Percentiles rank a stretch among this genome's conserved stretches.
These are phyloP conservation scores for Camelus bactrianus DNA, from an alignment of 2,113 vertebrate species.

Conservation along the genomic window DNA sequence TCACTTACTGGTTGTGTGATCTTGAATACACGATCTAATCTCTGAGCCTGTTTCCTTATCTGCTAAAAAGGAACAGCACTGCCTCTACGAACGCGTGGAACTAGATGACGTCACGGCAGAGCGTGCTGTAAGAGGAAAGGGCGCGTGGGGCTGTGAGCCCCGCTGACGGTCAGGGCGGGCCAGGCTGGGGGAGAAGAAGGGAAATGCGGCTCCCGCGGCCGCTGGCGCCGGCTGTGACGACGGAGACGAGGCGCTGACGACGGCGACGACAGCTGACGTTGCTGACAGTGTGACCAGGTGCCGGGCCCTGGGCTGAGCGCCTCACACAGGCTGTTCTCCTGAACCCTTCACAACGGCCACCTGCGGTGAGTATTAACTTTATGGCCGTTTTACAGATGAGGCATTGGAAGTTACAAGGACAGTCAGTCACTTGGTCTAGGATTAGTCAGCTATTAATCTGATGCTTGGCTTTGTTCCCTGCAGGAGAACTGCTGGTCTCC, in stretches of 20 bases:
- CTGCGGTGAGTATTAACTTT: conserved; percentile 13
- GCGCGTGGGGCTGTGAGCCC: not conserved
- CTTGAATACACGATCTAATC: not conserved
- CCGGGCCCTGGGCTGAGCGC: fast-evolving
- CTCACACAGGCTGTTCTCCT: not conserved
- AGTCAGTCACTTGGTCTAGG: not conserved
- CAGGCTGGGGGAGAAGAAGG: not conserved
- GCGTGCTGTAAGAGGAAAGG: not conserved
- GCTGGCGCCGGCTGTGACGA: not conserved
- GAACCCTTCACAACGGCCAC: not conserved
- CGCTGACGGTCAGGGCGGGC: not conserved
- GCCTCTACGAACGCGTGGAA: not conserved
- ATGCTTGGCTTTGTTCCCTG: not conserved
- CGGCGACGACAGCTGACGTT: fast-evolving
- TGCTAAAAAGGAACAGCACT: not conserved
- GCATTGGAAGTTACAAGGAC: conserved; percentile 23
- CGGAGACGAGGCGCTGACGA: no score
- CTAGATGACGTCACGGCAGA: not conserved
- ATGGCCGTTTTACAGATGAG: not conserved
- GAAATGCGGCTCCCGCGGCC: not conserved
- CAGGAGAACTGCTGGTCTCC: not conserved
- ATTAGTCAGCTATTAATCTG: not conserved
- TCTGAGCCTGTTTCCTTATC: not conserved
- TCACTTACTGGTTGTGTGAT: not conserved
- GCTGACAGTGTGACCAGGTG: not conserved